A percentile compares a stretch with the other conserved stretches of the same genome.
Evolutionary conservation across 2,888 invertebrate species (phyloP).

Genomic region (Drosophila diplacantha): DNA sequence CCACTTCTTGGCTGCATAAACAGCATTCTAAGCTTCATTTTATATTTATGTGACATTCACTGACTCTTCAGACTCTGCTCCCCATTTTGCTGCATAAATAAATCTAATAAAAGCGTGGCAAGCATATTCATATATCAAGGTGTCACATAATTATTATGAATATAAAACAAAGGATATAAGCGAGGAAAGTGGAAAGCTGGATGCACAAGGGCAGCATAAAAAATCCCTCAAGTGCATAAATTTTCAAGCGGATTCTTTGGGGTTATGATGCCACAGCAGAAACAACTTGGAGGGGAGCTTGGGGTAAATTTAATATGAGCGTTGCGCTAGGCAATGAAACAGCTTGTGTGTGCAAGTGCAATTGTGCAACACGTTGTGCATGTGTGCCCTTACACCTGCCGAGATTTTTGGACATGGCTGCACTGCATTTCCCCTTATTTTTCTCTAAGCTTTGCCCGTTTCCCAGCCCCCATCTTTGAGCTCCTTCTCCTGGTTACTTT

Average conservation of each 20-base stretch:
- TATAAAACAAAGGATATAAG: slow-evolving; percentile 17
- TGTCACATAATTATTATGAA: slow-evolving; percentile 30
- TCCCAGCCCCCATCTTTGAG: slow-evolving; percentile 15
- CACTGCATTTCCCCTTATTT: slow-evolving; percentile 15
- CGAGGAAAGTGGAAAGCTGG: slow-evolving; percentile 1
- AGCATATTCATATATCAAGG: slow-evolving; percentile 58
- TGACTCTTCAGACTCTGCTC: background rate
- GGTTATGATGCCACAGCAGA: slow-evolving; percentile 48
- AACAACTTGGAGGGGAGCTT: slow-evolving; percentile 5
- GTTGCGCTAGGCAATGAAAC: slow-evolving; percentile 28
- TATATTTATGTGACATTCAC: background rate
- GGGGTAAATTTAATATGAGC: slow-evolving; percentile 34
- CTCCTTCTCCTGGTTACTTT: background rate
- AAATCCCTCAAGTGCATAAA: slow-evolving; percentile 69
- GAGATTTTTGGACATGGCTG: slow-evolving; percentile 59
- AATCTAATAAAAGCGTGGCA: slow-evolving; percentile 65
- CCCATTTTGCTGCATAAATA: slow-evolving; percentile 19
- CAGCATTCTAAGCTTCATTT: too few species aligned
- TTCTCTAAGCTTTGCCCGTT: background rate
- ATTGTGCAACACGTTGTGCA: slow-evolving; percentile 29
- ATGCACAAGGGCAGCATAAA: slow-evolving; percentile 38
- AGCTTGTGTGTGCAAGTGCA: slow-evolving; percentile 27
- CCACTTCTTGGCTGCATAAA: background rate
- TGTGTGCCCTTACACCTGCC: slow-evolving; percentile 40
- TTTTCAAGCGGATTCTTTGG: slow-evolving; percentile 52